phyloP scores from a whole-genome alignment of 2,113 vertebrate species.

The Leuciscus idus region DNA sequence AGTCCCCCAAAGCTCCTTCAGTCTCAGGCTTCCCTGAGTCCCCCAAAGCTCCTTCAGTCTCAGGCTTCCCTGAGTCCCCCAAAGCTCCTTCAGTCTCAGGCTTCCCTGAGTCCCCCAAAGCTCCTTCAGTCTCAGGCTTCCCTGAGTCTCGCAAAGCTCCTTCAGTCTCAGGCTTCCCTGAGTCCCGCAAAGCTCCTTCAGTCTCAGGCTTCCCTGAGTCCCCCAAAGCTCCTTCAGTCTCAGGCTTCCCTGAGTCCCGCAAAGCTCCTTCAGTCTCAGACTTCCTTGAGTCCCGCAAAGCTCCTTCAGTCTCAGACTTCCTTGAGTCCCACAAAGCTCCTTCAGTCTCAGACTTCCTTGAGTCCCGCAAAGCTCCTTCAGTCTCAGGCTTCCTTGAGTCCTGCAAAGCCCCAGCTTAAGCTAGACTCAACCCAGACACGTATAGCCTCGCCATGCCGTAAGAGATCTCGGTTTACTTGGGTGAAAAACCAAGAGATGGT shows the following conservation, averaged over 20 bases:
- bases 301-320: neutral
- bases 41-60: neutral
- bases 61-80: neutral
- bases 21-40: neutral
- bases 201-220: neutral
- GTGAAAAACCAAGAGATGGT: conserved; percentile 65
- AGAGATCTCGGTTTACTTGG: conserved; percentile 77
- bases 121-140: neutral
- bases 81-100: neutral
- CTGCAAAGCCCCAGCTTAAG: conserved; percentile 27
- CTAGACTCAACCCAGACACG: neutral
- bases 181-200: conserved; percentile 4
- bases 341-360: neutral
- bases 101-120: neutral
- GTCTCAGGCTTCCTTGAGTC: neutral
- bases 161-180: too few relatives aligned
- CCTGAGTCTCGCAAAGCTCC: neutral
- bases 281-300: too few relatives aligned
- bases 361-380: neutral
- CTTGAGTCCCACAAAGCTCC: neutral
- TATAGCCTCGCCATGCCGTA: conserved; percentile 28
- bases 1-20: neutral
- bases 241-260: neutral
- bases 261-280: neutral
- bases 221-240: neutral